phyloP scores from a whole-genome alignment of 2,797 vertebrate species.

The Nannoperca australis region DNA sequence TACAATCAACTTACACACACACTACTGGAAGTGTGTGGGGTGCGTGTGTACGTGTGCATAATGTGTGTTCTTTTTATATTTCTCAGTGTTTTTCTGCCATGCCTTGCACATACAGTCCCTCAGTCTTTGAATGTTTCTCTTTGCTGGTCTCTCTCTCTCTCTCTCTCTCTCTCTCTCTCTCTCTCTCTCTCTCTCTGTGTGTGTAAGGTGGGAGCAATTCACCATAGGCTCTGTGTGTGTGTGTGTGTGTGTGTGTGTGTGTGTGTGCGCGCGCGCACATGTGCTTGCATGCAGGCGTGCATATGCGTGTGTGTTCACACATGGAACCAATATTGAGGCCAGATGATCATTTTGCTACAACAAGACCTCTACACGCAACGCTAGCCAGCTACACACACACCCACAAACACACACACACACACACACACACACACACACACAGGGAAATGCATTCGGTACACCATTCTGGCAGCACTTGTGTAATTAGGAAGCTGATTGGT shows the following conservation, averaged over 20 bases:
- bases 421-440: slow-evolving; percentile 43
- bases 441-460: slow-evolving; percentile 53
- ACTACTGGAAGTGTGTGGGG: slow-evolving; percentile 54
- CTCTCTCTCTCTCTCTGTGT: slow-evolving; percentile 26
- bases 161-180: slow-evolving; percentile 12
- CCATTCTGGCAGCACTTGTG: slow-evolving; percentile 80
- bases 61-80: slow-evolving; percentile 58
- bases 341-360: slow-evolving; percentile 85
- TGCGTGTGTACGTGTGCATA: slow-evolving; percentile 4
- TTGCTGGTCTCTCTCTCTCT: slow-evolving; percentile 25
- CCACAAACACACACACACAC: slow-evolving; percentile 37
- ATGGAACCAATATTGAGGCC: slow-evolving; percentile 83
- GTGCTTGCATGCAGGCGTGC: slow-evolving; percentile 15
- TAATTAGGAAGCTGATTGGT: slow-evolving; percentile 87
- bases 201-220: slow-evolving; percentile 75
- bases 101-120: slow-evolving; percentile 44
- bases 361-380: slow-evolving; percentile 84
- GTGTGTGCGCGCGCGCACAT: slow-evolving; percentile 3
- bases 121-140: slow-evolving; percentile 43
- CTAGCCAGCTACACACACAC: slow-evolving; percentile 59
- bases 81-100: slow-evolving; percentile 48
- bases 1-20: slow-evolving; percentile 79
- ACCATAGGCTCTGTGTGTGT: slow-evolving; percentile 44
- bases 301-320: slow-evolving; percentile 71
- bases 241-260: slow-evolving; percentile 14